Conservation (phyloP, 2,113 vertebrate genomes). For the Lichenostomus cassidix region DNA sequence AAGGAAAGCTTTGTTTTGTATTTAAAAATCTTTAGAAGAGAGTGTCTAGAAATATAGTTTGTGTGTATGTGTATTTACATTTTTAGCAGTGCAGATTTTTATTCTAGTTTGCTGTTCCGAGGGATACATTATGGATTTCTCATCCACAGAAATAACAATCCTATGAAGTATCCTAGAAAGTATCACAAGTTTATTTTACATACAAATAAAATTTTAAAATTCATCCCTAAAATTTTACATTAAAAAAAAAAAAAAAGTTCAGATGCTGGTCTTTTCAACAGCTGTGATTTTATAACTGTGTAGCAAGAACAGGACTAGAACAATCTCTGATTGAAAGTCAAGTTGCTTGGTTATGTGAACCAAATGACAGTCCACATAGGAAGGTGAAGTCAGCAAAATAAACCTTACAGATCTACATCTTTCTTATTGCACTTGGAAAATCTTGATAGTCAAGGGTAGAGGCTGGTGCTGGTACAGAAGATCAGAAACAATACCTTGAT, state of each 20-base stretch:
- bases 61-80: background rate
- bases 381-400: background rate
- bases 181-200: background rate
- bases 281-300: background rate
- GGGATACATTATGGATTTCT: background rate
- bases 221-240: background rate
- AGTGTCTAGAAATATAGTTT: background rate
- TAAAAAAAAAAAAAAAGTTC: background rate
- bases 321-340: background rate
- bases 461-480: background rate
- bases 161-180: background rate
- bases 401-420: background rate
- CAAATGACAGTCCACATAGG: background rate
- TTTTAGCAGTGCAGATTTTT: background rate
- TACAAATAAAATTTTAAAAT: background rate
- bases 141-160: background rate
- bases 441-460: background rate
- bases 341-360: background rate
- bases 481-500: background rate
- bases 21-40: background rate
- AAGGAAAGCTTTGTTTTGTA: background rate
- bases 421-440: background rate
- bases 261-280: background rate
- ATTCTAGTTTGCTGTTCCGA: background rate
- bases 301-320: background rate